These are phyloP conservation scores for Blastomussa wellsi DNA, from an alignment of 92 coral and sea anemone genomes.

Conservation along the genomic window DNA sequence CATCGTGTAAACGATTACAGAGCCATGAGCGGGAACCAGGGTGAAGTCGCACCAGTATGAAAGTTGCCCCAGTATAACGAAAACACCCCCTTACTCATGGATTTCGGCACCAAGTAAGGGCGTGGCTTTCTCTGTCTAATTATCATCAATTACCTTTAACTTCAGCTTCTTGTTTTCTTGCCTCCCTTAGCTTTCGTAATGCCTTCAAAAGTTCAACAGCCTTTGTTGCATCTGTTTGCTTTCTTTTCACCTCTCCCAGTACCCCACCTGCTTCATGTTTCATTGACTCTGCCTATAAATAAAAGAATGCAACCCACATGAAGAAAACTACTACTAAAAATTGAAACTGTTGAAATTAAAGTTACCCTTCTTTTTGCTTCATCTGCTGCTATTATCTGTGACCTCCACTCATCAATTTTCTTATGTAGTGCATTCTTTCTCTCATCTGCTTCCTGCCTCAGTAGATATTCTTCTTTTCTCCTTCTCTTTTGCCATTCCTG, in stretches of 20 bases:
- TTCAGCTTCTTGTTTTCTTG: slow-evolving; percentile 88
- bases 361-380: slow-evolving; percentile 85
- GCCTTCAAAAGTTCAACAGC: slow-evolving; percentile 79
- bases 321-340: background rate
- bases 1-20: too few species aligned
- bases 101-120: too few species aligned
- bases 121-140: too few species aligned
- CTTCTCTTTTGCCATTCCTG: slow-evolving; percentile 78
- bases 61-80: too few species aligned
- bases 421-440: slow-evolving; percentile 62
- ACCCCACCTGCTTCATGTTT: slow-evolving; percentile 98
- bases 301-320: background rate
- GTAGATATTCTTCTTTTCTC: slow-evolving; percentile 36
- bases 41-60: too few species aligned
- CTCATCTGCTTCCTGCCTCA: slow-evolving; percentile 64
- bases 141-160: slow-evolving; percentile 66
- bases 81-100: too few species aligned
- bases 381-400: slow-evolving; percentile 74
- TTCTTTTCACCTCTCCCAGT: slow-evolving; percentile 86
- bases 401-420: slow-evolving; percentile 88
- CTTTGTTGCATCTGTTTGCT: slow-evolving; percentile 77
- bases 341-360: background rate
- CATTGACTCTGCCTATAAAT: slow-evolving; percentile 71
- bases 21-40: too few species aligned
- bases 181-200: slow-evolving; percentile 76